A percentile compares a stretch with the other conserved stretches of the same genome.
Conservation (phyloP, 2,888 invertebrate genomes). For the Diadromus collaris region DNA sequence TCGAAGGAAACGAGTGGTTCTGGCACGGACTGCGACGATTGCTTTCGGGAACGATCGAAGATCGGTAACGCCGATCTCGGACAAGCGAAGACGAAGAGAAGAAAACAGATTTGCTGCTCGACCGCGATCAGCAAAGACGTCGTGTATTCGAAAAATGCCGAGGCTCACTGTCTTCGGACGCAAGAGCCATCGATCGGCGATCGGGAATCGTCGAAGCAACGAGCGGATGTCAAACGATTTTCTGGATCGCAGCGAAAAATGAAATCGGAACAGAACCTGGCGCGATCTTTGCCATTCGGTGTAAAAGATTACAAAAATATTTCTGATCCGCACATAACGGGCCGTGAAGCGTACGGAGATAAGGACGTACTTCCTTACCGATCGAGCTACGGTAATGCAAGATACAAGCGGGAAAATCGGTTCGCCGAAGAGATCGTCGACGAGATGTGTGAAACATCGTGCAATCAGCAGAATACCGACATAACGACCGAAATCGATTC, state of each 20-base stretch:
- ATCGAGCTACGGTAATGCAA: constrained; percentile 52
- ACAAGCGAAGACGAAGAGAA: constrained; percentile 36
- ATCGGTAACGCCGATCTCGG: constrained; percentile 7
- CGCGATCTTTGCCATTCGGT: constrained; percentile 26
- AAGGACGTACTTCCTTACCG: constrained; percentile 49
- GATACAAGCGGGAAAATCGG: constrained; percentile 51
- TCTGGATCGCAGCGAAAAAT: constrained; percentile 48
- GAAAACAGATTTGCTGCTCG: constrained; percentile 19
- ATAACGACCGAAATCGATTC: constrained; percentile 41
- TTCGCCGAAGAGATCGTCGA: constrained; percentile 3
- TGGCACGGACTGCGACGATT: constrained; percentile 47
- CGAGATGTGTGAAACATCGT: constrained; percentile 15
- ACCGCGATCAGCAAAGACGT: constrained; percentile 21
- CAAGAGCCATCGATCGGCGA: constrained; percentile 42
- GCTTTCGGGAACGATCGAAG: neutral
- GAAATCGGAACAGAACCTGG: constrained; percentile 65
- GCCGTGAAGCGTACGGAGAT: constrained; percentile 37
- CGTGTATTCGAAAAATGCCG: constrained; percentile 27
- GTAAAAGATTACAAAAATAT: constrained; percentile 58
- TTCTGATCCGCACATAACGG: constrained; percentile 65
- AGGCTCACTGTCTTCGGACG: neutral
- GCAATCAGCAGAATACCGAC: constrained; percentile 31
- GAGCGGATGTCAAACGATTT: neutral
- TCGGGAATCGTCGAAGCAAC: constrained; percentile 7
- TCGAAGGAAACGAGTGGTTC: constrained; percentile 53